Evolutionary conservation across 2,797 vertebrate species (phyloP).

Genomic region (Catamblyrhynchus diadema): DNA sequence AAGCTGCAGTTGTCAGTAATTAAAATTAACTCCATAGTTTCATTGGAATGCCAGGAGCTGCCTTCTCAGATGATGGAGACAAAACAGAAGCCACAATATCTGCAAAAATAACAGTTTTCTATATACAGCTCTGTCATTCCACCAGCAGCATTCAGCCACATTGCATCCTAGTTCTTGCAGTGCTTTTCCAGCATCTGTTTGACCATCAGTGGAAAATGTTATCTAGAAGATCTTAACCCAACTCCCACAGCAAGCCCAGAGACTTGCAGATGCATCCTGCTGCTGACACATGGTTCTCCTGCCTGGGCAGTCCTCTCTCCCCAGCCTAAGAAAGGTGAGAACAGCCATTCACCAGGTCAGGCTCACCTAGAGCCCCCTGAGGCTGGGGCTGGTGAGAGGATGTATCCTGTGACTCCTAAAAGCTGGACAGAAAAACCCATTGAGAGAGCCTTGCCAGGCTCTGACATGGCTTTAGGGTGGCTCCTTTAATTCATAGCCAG

Average conservation of each 20-base stretch:
- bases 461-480: not conserved
- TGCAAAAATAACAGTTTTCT: not conserved
- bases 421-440: not conserved
- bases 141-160: not conserved
- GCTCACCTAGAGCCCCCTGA: not conserved
- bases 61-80: constrained; percentile 1
- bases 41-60: constrained; percentile 46
- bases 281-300: not conserved
- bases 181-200: not conserved
- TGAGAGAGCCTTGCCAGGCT: not conserved
- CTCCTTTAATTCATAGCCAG: not conserved
- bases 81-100: not conserved
- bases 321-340: not conserved
- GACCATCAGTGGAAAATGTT: not conserved
- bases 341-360: not conserved
- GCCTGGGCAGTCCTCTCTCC: not conserved
- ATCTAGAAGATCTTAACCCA: not conserved
- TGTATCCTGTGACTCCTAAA: not conserved
- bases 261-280: not conserved
- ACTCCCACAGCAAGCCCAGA: not conserved
- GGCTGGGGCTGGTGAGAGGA: not conserved
- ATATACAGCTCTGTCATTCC: not conserved
- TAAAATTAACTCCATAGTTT: constrained; percentile 63
- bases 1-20: constrained; percentile 57
- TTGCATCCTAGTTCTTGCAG: not conserved